These are phyloP conservation scores for Pseudorectes ferrugineus DNA, from an alignment of 2,113 vertebrate species.

Conservation along the genomic window DNA sequence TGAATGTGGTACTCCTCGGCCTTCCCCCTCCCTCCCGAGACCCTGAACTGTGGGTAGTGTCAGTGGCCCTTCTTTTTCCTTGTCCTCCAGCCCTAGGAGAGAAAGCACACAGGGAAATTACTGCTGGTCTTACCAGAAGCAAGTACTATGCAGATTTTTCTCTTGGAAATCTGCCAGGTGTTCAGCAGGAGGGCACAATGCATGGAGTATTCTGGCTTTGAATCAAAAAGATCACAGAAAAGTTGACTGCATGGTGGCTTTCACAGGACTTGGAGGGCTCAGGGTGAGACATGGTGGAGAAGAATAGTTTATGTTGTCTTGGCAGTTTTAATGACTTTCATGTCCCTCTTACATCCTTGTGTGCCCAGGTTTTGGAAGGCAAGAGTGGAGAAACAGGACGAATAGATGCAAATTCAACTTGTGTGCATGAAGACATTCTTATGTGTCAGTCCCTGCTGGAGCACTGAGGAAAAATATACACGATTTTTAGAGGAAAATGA, in stretches of 20 bases:
- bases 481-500: neutral
- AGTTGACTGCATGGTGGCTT: neutral
- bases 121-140: neutral
- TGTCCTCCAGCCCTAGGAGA: neutral
- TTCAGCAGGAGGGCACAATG: neutral
- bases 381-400: neutral
- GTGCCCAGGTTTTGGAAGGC: neutral
- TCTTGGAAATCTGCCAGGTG: neutral
- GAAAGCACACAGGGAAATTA: neutral
- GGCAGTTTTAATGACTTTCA: neutral
- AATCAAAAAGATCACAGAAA: neutral
- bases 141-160: neutral
- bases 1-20: rapidly evolving
- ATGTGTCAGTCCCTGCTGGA: neutral
- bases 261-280: neutral
- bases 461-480: neutral
- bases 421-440: neutral
- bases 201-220: neutral
- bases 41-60: neutral
- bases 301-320: neutral
- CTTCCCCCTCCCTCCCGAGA: neutral
- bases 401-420: neutral
- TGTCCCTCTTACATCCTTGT: neutral
- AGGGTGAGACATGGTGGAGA: neutral
- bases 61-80: neutral